Evolutionary conservation across 2,888 invertebrate genomes (phyloP), one percentile per base, ranked within the genome.

Genomic region (Scelioninae gen. 1): DNA sequence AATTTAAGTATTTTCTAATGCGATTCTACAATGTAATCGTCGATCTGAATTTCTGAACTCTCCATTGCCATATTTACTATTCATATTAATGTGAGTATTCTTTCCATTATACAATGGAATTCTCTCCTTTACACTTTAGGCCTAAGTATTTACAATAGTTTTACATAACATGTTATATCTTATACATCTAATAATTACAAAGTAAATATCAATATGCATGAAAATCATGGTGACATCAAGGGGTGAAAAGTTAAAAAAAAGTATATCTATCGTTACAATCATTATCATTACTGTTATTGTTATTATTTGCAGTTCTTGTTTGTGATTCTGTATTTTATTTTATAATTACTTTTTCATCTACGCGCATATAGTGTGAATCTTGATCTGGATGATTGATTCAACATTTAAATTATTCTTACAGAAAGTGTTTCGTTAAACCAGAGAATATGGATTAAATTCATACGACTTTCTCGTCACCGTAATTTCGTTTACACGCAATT

Each of bases 71-170:
- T n/a, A n/a, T n/a, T n/a, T 32, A 11, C 32, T 58, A 49, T 66
- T 66, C 66, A 58, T 56, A 71, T 76, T 63, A 60, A 53, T 51
- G 80, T 80, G 80, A 83, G 83, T 81, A 71, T 84, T 75, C 40
- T 71, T 76, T 84, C 77, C 75, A 78, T 79, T 60, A 9, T 15
- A 7, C 29, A 76, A 76, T 75, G 79, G 82, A 82, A 79, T 82
- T 85, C 84, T 85, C 85, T 83, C 75, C 84, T 82, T 84, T 76
- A 84, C 77, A 83, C 31, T 78, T 86, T 87, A 87, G 86, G 87
- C 86, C 87, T 85, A 85, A 83, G 75, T 86, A 87, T 87, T 51
- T 86, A 87, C 86, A 86, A 63, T 68, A 74, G 72, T 82, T 82
- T 82, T 78, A 82, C 68, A 78, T 75, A 82, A 82, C 68, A 74